Evolutionary conservation across 2,797 vertebrate genomes (phyloP).

Genomic region (Florisuga fusca): DNA sequence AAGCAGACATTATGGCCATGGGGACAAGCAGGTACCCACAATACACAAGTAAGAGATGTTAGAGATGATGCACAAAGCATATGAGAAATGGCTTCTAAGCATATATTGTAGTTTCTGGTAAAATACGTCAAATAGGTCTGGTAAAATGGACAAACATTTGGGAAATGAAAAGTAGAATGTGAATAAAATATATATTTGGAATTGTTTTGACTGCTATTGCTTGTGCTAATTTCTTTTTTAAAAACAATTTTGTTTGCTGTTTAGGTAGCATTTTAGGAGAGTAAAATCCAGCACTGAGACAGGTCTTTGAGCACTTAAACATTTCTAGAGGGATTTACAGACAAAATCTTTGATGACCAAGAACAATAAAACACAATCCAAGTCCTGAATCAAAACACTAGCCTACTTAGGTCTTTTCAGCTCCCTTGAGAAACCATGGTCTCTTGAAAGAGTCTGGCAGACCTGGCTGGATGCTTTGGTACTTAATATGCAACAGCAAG

Average conservation of each 20-base stretch:
- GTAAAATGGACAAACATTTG: background rate
- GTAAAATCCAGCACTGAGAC: background rate
- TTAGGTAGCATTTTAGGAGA: conserved; percentile 17
- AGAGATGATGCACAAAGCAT: background rate
- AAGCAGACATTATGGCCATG: background rate
- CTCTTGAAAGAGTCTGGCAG: conserved; percentile 66
- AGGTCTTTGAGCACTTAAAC: background rate
- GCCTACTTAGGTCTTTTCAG: conserved; percentile 62
- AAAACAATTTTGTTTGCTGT: conserved; percentile 30
- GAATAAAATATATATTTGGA: background rate
- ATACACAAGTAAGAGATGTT: background rate
- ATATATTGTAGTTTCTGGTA: background rate
- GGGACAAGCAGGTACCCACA: background rate
- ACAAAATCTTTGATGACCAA: conserved; percentile 25
- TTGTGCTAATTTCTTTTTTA: conserved; percentile 3
- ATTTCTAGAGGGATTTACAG: conserved; percentile 4
- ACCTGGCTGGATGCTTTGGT: conserved; percentile 29
- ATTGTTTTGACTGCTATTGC: background rate
- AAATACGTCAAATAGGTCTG: background rate
- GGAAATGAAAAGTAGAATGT: background rate
- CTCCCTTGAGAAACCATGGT: conserved; percentile 43
- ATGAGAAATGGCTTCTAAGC: background rate
- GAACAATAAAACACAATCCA: conserved; percentile 20
- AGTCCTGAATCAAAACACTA: background rate
- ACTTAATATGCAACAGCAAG: conserved; percentile 64